Evolutionary conservation across 2,113 vertebrate species (phyloP).

Genomic region (Burhinus bistriatus): DNA sequence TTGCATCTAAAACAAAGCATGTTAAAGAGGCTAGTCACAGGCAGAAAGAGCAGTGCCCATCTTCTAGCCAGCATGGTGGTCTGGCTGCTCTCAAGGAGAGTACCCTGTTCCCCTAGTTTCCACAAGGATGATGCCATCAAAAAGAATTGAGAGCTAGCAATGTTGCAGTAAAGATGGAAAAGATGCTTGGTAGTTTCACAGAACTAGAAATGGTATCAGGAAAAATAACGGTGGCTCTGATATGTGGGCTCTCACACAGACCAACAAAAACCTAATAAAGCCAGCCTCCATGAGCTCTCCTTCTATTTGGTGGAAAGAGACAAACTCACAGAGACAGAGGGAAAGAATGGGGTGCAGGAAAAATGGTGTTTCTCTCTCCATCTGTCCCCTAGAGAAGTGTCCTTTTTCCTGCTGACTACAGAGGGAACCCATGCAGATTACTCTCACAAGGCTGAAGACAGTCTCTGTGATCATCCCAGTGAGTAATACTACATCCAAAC

Average conservation of each 20-base stretch:
- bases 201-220: background rate
- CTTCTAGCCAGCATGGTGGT: background rate
- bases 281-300: background rate
- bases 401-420: background rate
- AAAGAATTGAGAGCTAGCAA: background rate
- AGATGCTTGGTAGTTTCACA: background rate
- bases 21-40: background rate
- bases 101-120: background rate
- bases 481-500: background rate
- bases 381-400: background rate
- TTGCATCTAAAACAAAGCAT: background rate
- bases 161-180: background rate
- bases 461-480: background rate
- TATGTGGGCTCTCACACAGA: background rate
- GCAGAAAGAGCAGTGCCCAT: background rate
- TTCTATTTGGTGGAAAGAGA: background rate
- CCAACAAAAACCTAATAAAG: background rate
- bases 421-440: background rate
- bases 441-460: background rate
- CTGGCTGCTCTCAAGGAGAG: background rate
- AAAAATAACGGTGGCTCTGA: background rate
- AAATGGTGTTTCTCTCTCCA: background rate
- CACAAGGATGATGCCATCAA: background rate
- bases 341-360: background rate
- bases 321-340: background rate